A percentile compares a stretch with the other conserved stretches of the same genome.
Evolutionary conservation across 2,113 vertebrate species (phyloP).

Genomic region (Alligator mississippiensis): DNA sequence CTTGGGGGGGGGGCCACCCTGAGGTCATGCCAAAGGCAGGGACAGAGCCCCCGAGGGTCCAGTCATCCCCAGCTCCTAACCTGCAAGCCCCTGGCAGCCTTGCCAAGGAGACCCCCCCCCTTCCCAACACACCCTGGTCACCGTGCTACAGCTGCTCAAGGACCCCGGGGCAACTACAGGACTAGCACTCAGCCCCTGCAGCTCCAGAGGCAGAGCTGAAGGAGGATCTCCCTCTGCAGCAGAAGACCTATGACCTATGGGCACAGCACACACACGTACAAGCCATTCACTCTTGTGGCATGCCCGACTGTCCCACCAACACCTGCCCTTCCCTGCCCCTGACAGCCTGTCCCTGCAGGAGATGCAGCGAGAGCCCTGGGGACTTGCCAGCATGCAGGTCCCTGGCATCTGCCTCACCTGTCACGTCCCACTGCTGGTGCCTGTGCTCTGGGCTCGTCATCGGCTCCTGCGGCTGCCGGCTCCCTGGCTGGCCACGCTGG

Average conservation of each 20-base stretch:
- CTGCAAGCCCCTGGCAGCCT: neutral
- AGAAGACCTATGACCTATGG: neutral
- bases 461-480: neutral
- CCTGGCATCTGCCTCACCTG: neutral
- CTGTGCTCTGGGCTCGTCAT: neutral
- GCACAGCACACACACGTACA: neutral
- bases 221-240: neutral
- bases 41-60: neutral
- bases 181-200: neutral
- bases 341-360: too few species aligned
- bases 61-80: neutral
- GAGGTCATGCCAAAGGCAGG: neutral
- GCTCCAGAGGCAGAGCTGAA: neutral
- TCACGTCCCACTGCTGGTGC: neutral
- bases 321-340: too few species aligned
- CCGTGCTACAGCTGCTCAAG: neutral
- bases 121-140: neutral
- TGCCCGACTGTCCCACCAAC: too few species aligned
- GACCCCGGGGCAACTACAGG: neutral
- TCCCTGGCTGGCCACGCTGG: too few species aligned
- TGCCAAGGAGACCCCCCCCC: neutral
- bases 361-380: neutral
- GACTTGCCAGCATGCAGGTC: neutral
- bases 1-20: slow-evolving; percentile 20
- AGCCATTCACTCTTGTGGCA: neutral